These are phyloP conservation scores for Cheilosia pagana DNA, from an alignment of 2,888 invertebrate species.

Conservation along the genomic window DNA sequence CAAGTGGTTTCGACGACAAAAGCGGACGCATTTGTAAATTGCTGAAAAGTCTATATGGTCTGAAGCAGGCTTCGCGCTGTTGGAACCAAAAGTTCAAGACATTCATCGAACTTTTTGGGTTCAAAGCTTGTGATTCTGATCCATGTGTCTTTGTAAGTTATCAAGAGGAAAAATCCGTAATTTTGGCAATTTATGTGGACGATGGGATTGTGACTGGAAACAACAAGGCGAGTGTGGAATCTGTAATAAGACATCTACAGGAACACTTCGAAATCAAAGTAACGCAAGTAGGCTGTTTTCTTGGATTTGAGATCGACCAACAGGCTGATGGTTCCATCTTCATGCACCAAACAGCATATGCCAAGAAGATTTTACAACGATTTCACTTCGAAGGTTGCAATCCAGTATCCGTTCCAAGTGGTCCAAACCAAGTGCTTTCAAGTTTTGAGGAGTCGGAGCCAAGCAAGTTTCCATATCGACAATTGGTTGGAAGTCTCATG, in stretches of 20 bases:
- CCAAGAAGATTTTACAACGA: conserved; percentile 31
- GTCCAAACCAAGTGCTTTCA: conserved; percentile 10
- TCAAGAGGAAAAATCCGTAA: conserved; percentile 16
- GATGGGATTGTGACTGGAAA: conserved; percentile 38
- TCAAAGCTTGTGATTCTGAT: conserved; percentile 72
- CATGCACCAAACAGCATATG: conserved; percentile 42
- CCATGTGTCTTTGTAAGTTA: conserved; percentile 74
- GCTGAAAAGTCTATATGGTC: not conserved
- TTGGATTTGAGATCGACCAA: conserved; percentile 52
- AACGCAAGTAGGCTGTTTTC: conserved; percentile 43
- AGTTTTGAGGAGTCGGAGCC: conserved; percentile 23
- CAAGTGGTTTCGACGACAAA: no score
- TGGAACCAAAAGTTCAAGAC: no score
- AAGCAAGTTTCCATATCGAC: conserved; percentile 30
- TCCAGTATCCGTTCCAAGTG: conserved; percentile 13
- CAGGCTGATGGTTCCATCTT: conserved; percentile 34
- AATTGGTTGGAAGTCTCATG: conserved; percentile 63
- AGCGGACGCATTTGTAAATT: no score
- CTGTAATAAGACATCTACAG: conserved; percentile 44
- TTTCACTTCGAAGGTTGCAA: conserved; percentile 43
- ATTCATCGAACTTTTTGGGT: conserved; percentile 68
- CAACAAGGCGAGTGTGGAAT: conserved; percentile 34
- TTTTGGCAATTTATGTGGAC: conserved; percentile 76
- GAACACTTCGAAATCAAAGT: conserved; percentile 38
- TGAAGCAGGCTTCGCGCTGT: conserved; percentile 27